Conservation (phyloP, 2,797 vertebrate genomes). For the Erpetoichthys calabaricus region DNA sequence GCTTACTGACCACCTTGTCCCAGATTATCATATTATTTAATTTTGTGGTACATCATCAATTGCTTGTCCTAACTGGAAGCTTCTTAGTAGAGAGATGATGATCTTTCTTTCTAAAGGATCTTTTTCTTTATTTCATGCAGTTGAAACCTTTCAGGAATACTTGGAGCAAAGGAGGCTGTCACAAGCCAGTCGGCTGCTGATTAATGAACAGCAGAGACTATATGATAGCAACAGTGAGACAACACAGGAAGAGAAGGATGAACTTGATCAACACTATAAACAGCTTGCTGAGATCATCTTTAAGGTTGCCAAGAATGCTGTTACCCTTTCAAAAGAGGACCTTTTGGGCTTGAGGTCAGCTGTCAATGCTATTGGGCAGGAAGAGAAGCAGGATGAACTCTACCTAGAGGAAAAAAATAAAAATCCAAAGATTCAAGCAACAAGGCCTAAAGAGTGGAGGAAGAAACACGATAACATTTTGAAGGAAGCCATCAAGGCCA, state of each 20-base stretch:
- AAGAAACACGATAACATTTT: slow-evolving; percentile 45
- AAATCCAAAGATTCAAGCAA: slow-evolving; percentile 9
- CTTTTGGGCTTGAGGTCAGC: slow-evolving; percentile 47
- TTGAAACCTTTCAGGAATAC: slow-evolving; percentile 26
- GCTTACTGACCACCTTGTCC: too few relatives aligned
- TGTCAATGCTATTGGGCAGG: slow-evolving; percentile 46
- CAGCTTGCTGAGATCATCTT: slow-evolving; percentile 43
- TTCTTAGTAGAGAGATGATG: too few relatives aligned
- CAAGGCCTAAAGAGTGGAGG: slow-evolving; percentile 53
- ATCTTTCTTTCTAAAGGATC: neutral
- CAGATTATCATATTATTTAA: too few relatives aligned
- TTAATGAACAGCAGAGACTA: slow-evolving; percentile 47
- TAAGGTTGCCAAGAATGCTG: slow-evolving; percentile 37
- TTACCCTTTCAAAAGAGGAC: slow-evolving; percentile 20
- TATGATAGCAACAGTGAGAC: slow-evolving; percentile 22
- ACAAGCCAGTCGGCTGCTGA: slow-evolving; percentile 46
- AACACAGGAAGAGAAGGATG: slow-evolving; percentile 29
- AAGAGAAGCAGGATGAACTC: slow-evolving; percentile 56
- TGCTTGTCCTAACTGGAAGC: too few relatives aligned
- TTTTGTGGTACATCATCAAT: too few relatives aligned
- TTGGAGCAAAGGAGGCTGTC: slow-evolving; percentile 31
- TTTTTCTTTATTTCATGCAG: too few relatives aligned
- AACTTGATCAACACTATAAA: slow-evolving; percentile 43
- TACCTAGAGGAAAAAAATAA: slow-evolving; percentile 14
- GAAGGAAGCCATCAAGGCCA: slow-evolving; percentile 33